Percentiles rank a stretch among this genome's conserved stretches.
These are phyloP conservation scores for Mirounga angustirostris DNA, from an alignment of 2,113 vertebrate genomes.

Conservation along the genomic window DNA sequence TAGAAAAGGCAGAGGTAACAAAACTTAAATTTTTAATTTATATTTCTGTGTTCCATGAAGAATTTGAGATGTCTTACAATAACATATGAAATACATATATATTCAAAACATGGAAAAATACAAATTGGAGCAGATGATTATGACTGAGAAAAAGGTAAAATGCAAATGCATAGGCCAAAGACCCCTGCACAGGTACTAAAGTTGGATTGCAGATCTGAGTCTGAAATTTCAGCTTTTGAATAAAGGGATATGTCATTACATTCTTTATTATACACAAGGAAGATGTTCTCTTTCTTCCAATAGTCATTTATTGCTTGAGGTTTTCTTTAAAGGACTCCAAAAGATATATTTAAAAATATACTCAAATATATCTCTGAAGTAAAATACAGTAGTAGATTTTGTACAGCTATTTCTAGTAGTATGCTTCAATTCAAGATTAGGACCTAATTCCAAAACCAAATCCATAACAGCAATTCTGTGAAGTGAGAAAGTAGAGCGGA, in stretches of 20 bases:
- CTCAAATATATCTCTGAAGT: neutral
- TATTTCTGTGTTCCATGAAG: constrained; percentile 45
- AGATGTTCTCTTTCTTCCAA: constrained; percentile 24
- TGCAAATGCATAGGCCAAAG: neutral
- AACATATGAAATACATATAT: neutral
- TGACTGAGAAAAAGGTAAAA: neutral
- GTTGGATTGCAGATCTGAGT: constrained; percentile 24
- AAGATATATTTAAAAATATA: constrained; percentile 14
- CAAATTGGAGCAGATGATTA: neutral
- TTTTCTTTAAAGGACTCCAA: constrained; percentile 37
- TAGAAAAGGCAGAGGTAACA: neutral
- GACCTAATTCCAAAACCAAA: constrained; percentile 36
- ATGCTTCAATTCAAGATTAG: constrained; percentile 25
- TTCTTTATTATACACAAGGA: neutral
- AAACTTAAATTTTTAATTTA: constrained; percentile 51
- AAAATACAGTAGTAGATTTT: constrained; percentile 40
- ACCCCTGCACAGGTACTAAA: neutral
- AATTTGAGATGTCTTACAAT: constrained; percentile 36
- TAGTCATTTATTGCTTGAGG: neutral
- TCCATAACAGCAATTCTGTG: neutral
- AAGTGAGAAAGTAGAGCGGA: neutral
- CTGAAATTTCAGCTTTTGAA: neutral
- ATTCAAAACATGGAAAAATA: constrained; percentile 44
- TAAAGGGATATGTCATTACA: constrained; percentile 27
- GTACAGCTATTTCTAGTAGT: neutral